Base-by-base conservation (phyloP, 2,888 invertebrate genomes). In the Theodoxus fluviatilis region DNA sequence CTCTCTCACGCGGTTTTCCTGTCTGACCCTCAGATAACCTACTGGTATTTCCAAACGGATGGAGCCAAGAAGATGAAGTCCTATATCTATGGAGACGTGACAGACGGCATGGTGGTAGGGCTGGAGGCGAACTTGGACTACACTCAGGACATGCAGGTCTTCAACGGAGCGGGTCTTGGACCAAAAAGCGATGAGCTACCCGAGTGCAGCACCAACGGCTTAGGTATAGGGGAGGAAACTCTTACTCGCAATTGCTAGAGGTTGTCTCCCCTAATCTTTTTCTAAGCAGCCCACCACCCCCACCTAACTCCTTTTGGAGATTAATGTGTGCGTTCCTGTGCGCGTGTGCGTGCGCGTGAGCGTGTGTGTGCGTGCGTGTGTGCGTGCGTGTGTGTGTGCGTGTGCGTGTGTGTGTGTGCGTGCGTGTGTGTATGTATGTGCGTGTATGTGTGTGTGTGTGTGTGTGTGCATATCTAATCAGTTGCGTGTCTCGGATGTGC, bases 121-220 rank as follows among this genome's bases (percentile, higher is more conserved):
- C 89, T 98, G 67, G 92, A 94, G 81, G 95, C 96, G 0, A 94
- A 97, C 86, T 95, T 94, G 0, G 94, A 95, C 84, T 98, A 98
- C 88, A 93, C 91, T 85, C 94, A 98, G 0, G 83, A 96, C 89
- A 93, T 94, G 2, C 97, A 97, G 95, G 96, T 95, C 0, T 97
- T 94, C 84, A 98, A 98, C 89, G 92, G 93, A 0, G 98, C 97
- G 3, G 98, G 98, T 3, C 95, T 96, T 86, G 97, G 98, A 3
- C 95, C 96, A 0, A 95, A 96, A 85, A 96, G 96, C 88, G 96
- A 97, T 89, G 90, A 93, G n/a, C n/a, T n/a, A n/a, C n/a, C n/a
- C n/a, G n/a, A n/a, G n/a, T n/a, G n/a, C n/a, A n/a, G n/a, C n/a
- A n/a, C n/a, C n/a, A n/a, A n/a, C n/a, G n/a, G n/a, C n/a, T n/a